phyloP scores from a whole-genome alignment of 2,888 invertebrate species.

The Drosophila setosimentum region DNA sequence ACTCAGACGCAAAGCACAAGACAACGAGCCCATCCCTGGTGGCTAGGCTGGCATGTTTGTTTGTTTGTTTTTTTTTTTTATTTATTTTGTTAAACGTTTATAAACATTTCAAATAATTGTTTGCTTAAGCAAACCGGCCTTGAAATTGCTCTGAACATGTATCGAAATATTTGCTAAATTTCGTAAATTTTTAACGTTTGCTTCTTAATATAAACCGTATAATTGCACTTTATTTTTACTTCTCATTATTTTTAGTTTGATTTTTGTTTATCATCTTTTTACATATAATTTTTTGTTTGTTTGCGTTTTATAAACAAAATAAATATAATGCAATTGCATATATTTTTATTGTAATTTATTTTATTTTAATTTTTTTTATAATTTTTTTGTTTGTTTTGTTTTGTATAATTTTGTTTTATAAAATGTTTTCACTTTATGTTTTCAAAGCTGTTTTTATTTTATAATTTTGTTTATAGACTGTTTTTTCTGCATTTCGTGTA shows the following conservation, averaged over 20 bases:
- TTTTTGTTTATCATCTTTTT: constrained; percentile 47
- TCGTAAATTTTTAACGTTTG: constrained; percentile 69
- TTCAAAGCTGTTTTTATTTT: constrained; percentile 26
- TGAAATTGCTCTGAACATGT: constrained; percentile 65
- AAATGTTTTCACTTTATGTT: constrained; percentile 51
- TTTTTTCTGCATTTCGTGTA: constrained; percentile 46
- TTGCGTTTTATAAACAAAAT: constrained; percentile 50
- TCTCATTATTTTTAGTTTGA: constrained; percentile 60
- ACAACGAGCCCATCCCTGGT: constrained; percentile 23
- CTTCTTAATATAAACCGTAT: constrained; percentile 76
- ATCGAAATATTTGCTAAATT: constrained; percentile 62
- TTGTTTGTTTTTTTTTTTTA: background rate
- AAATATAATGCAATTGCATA: constrained; percentile 58
- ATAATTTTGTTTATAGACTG: constrained; percentile 37
- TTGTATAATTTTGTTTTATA: constrained; percentile 67
- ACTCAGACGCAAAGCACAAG: constrained; percentile 34
- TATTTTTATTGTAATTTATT: constrained; percentile 42
- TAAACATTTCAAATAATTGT: constrained; percentile 41
- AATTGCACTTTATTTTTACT: constrained; percentile 75
- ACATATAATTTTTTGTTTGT: constrained; percentile 48
- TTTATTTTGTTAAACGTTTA: constrained; percentile 31
- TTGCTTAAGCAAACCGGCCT: constrained; percentile 58
- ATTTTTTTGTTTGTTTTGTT: constrained; percentile 35
- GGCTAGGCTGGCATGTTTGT: constrained; percentile 39
- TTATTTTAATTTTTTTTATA: constrained; percentile 44